Evolutionary conservation across 2,888 invertebrate genomes (phyloP), one percentile per base, ranked within the genome.

Genomic region (Meiosimyza decipiens): DNA sequence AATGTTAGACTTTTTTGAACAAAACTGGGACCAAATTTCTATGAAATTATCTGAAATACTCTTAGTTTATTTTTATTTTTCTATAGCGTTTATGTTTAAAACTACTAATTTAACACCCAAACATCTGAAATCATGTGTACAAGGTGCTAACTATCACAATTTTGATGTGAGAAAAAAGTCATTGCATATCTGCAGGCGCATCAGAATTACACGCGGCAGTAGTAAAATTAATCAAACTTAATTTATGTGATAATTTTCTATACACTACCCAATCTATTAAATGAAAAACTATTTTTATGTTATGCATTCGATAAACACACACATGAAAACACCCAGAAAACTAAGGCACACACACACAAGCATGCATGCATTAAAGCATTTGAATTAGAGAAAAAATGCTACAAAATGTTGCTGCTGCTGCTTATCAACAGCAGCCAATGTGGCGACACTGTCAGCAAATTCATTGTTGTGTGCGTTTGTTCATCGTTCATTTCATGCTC

Each of bases 341-440:
- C 59, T 66, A 54, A 60, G 73, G 33, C 52, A 16, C n/a, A n/a
- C 18, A 68, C 47, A 54, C 57, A 13, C 28, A 69, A 9, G 16
- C 33, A 66, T 15, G 40, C 54, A 15, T 50, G 28, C 22, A n/a
- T n/a, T 40, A 4, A 16, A 9, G n/a, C 33, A 33, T 28, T 16
- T n/a, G 33, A n/a, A 12, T 40, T 40, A 47, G 47, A 49, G 33
- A 47, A 47, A 63, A 47, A 47, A 40, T 47, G 16, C 47, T 11
- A 40, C 40, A 47, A 47, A 63, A 49, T 47, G 49, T 18, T 47
- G 40, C 63, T 40, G 15, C 16, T 12, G 47, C 16, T 40, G 47
- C 63, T 63, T 63, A 63, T 63, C 63, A 47, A 15, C 16, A 47
- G 63, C 63, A 63, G 63, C 63, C 63, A 63, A 63, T 63, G 40